A percentile compares a stretch with the other conserved stretches of the same genome.
Conservation (phyloP, 2,797 vertebrate genomes). For the Myotis daubentonii region DNA sequence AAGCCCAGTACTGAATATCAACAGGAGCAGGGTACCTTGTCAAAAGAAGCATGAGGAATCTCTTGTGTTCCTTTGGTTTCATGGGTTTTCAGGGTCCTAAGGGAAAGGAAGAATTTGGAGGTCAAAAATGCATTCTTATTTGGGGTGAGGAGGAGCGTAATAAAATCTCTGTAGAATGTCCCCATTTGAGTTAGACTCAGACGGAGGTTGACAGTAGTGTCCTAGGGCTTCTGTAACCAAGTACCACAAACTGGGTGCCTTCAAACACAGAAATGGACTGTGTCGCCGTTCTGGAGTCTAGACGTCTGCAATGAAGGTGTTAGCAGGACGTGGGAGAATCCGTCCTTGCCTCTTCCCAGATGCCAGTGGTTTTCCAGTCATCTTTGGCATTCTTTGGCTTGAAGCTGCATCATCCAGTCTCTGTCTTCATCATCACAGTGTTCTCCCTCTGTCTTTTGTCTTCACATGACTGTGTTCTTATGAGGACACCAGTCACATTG, state of each 20-base stretch:
- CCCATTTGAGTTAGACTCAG: neutral
- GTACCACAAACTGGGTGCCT: neutral
- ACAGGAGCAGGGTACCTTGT: neutral
- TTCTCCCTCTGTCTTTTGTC: neutral
- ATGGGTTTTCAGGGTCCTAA: neutral
- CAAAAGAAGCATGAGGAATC: neutral
- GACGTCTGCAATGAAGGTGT: neutral
- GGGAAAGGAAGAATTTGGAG: neutral
- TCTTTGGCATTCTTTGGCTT: neutral
- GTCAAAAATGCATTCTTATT: neutral
- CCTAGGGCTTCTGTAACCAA: neutral
- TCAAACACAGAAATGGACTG: neutral
- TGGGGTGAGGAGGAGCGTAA: neutral
- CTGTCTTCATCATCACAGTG: neutral
- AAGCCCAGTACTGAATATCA: neutral
- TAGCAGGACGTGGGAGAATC: neutral
- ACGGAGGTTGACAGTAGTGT: neutral
- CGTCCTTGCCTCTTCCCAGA: neutral
- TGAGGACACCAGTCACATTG: neutral
- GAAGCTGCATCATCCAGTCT: neutral
- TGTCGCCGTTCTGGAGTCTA: neutral
- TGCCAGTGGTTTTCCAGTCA: neutral
- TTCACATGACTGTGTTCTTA: neutral
- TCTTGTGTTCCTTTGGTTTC: neutral
- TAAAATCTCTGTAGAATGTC: neutral